Base-by-base conservation (phyloP, 2,888 invertebrate genomes). In the Apocheima hispidaria region DNA sequence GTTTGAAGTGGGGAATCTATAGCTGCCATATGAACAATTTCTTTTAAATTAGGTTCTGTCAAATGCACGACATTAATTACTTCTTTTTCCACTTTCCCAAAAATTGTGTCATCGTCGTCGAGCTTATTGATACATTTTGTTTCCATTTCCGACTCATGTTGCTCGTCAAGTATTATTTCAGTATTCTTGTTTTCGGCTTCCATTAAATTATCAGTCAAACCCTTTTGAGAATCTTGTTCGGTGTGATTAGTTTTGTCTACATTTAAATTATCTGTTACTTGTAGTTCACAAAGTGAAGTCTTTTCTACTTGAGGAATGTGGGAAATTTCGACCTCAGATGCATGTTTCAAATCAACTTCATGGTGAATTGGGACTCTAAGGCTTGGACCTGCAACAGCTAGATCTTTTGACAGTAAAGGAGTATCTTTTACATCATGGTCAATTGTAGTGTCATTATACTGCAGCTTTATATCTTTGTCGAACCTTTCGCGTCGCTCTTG, bases 311-410 rank as follows among this genome's bases (percentile, higher is more conserved):
- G 44, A 20, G 67, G 48, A 28, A 73, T 69, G 21, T 75, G 73
- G n/a, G 72, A 74, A 65, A 80, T 76, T 74, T 83, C 82, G 14
- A 80, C 68, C 72, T 82, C 81, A 21, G 72, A 71, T 12, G 66
- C 70, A 33, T 71, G 66, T 10, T 53, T 53, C 23, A 80, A 65
- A 53, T 73, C 73, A 38, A 70, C 53, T 30, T 78, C 76, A 36
- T 77, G 77, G 26, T 69, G 60, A 68, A 74, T 30, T 72, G 65
- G 65, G 10, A 48, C 53, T 60, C 71, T 74, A 0, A 65, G 43
- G 48, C 56, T 61, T 38, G 65, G 58, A 36, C 40, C 18, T 7
- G 65, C 54, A 36, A 40, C n/a, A 10, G 55, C 12, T 54, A n/a
- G 14, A 16, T 58, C 49, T 28, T 62, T 35, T 20, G 38, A 36